phyloP scores from a whole-genome alignment of 1,140 invertebrate species.

The Tigriopus japonicus region DNA sequence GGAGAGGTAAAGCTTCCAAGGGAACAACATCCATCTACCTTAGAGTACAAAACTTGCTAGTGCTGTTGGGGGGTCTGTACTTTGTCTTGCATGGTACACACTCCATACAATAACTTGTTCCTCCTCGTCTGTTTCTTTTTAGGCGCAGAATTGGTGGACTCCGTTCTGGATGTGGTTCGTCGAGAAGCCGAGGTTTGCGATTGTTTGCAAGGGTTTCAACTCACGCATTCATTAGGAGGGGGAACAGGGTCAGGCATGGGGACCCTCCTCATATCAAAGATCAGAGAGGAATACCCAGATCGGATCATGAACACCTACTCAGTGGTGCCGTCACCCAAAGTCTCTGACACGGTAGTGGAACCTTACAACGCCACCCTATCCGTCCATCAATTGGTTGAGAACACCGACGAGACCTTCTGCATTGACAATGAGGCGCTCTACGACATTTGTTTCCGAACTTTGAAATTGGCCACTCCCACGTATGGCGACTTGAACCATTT shows the following conservation, averaged over 20 bases:
- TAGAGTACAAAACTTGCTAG: too few species aligned
- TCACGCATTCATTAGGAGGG: slow-evolving; percentile 19
- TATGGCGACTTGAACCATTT: slow-evolving; percentile 32
- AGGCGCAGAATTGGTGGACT: slow-evolving; percentile 20
- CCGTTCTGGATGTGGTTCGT: slow-evolving; percentile 18
- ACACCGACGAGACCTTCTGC: slow-evolving; percentile 56
- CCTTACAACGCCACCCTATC: slow-evolving; percentile 56
- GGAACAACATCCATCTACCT: too few species aligned
- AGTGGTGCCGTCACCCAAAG: too few species aligned
- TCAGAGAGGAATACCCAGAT: slow-evolving; percentile 30
- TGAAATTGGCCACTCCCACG: slow-evolving; percentile 42
- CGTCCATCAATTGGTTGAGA: slow-evolving; percentile 49
- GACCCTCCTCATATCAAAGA: slow-evolving; percentile 28
- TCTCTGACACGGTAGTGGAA: slow-evolving; percentile 52
- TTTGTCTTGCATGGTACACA: too few species aligned
- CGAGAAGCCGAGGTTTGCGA: neutral
- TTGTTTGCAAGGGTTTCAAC: slow-evolving; percentile 27
- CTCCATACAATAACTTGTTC: too few species aligned
- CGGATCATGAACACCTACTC: slow-evolving; percentile 19
- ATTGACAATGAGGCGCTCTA: slow-evolving; percentile 66
- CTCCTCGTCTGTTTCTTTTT: slow-evolving; percentile 9
- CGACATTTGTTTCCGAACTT: slow-evolving; percentile 53
- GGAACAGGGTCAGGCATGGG: slow-evolving; percentile 33
- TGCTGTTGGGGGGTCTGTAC: too few species aligned
- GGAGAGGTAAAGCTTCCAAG: too few species aligned